phyloP scores from a whole-genome alignment of 2,113 vertebrate species.

The Orthochromis malagaraziensis region DNA sequence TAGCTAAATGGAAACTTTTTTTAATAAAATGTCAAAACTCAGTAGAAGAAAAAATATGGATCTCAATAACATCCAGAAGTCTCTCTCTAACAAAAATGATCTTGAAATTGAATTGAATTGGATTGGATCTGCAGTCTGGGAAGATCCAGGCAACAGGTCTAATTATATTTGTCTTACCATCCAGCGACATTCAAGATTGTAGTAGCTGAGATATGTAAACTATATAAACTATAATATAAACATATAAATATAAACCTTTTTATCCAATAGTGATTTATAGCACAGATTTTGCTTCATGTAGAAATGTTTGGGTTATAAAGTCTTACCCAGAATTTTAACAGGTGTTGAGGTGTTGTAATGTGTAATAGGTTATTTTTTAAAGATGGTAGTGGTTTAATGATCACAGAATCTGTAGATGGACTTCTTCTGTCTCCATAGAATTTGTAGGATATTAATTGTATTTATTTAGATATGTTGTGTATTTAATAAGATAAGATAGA shows the following conservation, averaged over 20 bases:
- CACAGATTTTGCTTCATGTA: not conserved
- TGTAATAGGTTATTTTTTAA: not conserved
- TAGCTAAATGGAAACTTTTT: not conserved
- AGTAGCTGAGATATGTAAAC: not conserved
- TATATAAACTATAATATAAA: not conserved
- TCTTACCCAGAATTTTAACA: not conserved
- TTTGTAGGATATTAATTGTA: not conserved
- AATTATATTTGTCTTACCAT: not conserved
- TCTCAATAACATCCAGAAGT: not conserved
- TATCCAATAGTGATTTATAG: not conserved
- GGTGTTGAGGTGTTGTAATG: not conserved
- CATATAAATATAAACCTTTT: not conserved
- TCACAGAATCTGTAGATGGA: not conserved
- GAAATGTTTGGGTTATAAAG: not conserved
- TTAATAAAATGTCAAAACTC: fast-evolving
- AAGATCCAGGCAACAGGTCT: not conserved
- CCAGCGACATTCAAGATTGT: fast-evolving
- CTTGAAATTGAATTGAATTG: not conserved
- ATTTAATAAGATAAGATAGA: not conserved
- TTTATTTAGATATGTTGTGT: not conserved
- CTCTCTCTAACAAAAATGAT: not conserved
- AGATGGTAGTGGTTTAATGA: not conserved
- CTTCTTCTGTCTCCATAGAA: not conserved
- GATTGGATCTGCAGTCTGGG: not conserved
- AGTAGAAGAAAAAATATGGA: not conserved